Evolutionary conservation across 2,888 invertebrate genomes (phyloP).

Genomic region (Amblyteles armatorius): DNA sequence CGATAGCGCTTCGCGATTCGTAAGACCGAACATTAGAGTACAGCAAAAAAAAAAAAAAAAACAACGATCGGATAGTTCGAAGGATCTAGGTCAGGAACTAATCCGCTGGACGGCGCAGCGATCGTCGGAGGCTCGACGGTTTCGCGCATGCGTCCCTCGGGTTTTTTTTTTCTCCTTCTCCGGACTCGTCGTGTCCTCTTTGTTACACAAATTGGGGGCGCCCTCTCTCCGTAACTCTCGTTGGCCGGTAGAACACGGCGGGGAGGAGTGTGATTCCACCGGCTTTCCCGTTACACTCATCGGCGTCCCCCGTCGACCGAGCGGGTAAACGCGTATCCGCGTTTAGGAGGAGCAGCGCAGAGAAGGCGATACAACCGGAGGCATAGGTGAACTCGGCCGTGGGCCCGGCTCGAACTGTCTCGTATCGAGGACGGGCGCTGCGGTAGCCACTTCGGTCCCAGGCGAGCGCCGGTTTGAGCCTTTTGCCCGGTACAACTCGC

Average conservation of each 20-base stretch:
- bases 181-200: not conserved
- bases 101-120: not conserved
- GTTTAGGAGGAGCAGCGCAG: constrained; percentile 6
- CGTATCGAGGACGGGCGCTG: constrained; percentile 53
- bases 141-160: not conserved
- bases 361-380: constrained; percentile 19
- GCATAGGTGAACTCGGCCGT: constrained; percentile 50
- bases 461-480: constrained; percentile 20
- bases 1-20: not conserved
- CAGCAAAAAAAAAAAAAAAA: not conserved
- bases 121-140: not conserved
- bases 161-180: not conserved
- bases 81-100: not conserved
- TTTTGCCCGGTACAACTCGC: constrained; percentile 4
- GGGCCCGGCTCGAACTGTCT: constrained; percentile 44
- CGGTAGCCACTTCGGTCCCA: constrained; percentile 18
- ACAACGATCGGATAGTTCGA: not conserved
- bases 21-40: not conserved
- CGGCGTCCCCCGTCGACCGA: constrained; percentile 17
- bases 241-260: not conserved
- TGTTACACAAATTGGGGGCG: constrained; percentile 6
- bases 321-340: constrained; percentile 32
- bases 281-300: constrained; percentile 55
- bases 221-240: not conserved
- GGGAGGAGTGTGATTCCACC: constrained; percentile 11